These are phyloP conservation scores for Adoxophyes honmai DNA, from an alignment of 1,140 invertebrate species.

Conservation along the genomic window DNA sequence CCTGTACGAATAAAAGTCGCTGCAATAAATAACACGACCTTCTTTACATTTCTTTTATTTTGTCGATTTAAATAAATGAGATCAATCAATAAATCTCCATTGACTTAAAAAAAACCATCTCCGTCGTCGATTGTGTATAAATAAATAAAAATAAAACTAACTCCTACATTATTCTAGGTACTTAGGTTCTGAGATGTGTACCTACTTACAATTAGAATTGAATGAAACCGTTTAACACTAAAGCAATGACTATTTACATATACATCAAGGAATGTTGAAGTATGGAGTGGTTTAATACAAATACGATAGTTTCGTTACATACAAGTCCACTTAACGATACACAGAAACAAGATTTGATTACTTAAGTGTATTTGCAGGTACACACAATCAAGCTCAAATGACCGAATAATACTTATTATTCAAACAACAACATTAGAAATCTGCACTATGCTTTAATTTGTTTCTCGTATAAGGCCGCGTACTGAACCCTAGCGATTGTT, in stretches of 20 bases:
- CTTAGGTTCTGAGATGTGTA: conserved; percentile 2
- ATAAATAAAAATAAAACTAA: too few species aligned
- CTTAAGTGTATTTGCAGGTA: conserved; percentile 2
- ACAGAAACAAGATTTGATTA: neutral
- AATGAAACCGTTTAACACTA: conserved; percentile 23
- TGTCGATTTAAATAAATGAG: too few species aligned
- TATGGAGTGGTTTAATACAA: conserved; percentile 35
- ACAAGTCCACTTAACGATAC: neutral
- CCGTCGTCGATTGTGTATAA: too few species aligned
- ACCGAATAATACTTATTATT: neutral
- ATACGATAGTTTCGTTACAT: neutral
- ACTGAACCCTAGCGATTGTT: too few species aligned
- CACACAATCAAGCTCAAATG: conserved; percentile 8
- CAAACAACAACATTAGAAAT: too few species aligned
- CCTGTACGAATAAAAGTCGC: too few species aligned
- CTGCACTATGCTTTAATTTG: too few species aligned
- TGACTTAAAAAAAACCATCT: too few species aligned
- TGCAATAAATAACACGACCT: neutral
- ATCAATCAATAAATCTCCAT: too few species aligned
- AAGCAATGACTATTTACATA: conserved; percentile 51
- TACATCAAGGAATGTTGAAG: conserved; percentile 50
- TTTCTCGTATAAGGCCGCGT: too few species aligned
- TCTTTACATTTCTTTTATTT: too few species aligned
- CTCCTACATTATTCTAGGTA: neutral
- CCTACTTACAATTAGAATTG: conserved; percentile 4